Conservation (phyloP, 2,113 vertebrate genomes). For the Chiloscyllium plagiosum region DNA sequence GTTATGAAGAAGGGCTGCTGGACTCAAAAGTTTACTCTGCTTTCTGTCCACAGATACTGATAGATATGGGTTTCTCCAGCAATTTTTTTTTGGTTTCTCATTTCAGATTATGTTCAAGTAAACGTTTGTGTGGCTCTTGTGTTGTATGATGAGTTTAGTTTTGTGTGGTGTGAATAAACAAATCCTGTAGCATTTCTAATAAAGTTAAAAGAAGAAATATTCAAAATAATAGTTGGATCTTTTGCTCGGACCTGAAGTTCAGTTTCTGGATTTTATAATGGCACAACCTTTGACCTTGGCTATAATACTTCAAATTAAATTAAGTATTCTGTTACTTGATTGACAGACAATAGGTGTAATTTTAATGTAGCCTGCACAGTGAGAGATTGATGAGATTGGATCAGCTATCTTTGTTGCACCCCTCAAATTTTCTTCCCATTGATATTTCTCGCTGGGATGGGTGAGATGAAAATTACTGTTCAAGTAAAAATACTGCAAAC, state of each 20-base stretch:
- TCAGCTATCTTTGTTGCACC: not conserved
- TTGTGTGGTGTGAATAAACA: not conserved
- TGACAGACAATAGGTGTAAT: not conserved
- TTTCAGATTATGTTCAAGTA: not conserved
- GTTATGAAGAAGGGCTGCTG: no score
- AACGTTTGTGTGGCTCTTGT: not conserved
- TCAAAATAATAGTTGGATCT: not conserved
- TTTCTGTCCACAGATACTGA: no score
- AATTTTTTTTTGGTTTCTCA: no score
- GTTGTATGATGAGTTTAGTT: not conserved
- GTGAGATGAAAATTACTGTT: not conserved
- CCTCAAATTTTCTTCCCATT: not conserved
- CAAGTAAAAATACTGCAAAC: not conserved
- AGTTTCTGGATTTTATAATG: not conserved
- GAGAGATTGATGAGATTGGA: not conserved
- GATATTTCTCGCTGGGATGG: not conserved
- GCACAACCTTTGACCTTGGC: not conserved
- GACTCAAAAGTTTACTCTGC: no score
- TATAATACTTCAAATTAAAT: not conserved
- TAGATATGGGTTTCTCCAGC: no score
- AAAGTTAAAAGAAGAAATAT: not conserved
- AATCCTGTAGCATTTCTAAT: not conserved
- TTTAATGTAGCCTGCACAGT: not conserved
- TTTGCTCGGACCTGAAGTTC: not conserved
- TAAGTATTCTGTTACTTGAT: not conserved